phyloP scores from a whole-genome alignment of 2,113 vertebrate genomes.

The Malurus elegans region DNA sequence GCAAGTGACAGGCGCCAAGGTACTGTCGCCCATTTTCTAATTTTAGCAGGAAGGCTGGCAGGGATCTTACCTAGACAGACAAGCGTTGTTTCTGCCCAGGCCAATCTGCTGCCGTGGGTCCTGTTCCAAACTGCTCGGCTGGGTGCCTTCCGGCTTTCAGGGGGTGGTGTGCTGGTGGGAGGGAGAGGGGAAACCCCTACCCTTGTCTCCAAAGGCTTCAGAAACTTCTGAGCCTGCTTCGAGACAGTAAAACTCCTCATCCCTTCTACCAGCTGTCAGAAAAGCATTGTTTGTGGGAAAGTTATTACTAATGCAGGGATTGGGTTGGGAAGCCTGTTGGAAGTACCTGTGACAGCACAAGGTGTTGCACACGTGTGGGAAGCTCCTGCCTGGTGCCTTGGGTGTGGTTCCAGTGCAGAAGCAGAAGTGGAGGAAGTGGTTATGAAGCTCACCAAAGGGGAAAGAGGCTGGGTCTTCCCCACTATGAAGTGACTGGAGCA shows the following conservation, averaged over 20 bases:
- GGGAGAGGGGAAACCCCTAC: conserved; percentile 54
- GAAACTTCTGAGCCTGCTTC: neutral
- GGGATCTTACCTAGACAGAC: conserved; percentile 78
- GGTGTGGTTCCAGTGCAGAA: neutral
- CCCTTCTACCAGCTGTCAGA: neutral
- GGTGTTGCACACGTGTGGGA: fast-evolving
- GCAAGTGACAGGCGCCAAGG: conserved; percentile 73
- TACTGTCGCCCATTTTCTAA: conserved; percentile 78
- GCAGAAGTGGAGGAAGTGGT: conserved; percentile 1
- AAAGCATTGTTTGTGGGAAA: neutral
- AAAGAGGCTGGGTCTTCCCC: neutral
- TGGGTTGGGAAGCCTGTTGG: neutral
- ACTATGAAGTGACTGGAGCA: neutral
- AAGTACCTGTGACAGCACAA: fast-evolving
- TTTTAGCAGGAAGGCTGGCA: conserved; percentile 78
- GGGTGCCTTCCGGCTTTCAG: conserved; percentile 39
- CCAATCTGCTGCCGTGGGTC: conserved; percentile 65
- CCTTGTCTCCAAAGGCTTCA: conserved; percentile 9
- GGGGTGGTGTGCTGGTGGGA: conserved; percentile 22
- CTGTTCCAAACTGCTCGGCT: conserved; percentile 67
- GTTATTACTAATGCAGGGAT: neutral
- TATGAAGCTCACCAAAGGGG: neutral
- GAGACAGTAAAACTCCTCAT: neutral
- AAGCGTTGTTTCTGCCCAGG: conserved; percentile 68
- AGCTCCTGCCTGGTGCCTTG: neutral